A percentile compares a stretch with the other conserved stretches of the same genome.
phyloP scores from a whole-genome alignment of 2,888 invertebrate species.

The Toxonevra muliebris region DNA sequence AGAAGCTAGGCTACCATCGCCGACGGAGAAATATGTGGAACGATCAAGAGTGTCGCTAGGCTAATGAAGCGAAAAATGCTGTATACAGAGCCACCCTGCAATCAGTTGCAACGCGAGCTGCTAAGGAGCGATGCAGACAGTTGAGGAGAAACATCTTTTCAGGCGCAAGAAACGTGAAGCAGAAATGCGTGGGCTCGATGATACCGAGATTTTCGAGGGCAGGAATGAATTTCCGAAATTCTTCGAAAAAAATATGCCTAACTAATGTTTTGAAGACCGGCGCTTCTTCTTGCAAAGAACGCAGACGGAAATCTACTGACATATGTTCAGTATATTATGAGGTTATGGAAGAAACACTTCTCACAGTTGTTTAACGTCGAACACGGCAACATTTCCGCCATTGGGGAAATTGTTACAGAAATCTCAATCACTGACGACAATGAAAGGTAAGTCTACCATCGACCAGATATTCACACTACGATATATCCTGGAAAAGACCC shows the following conservation, averaged over 20 bases:
- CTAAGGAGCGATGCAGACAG: background rate
- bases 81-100: background rate
- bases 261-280: background rate
- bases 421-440: no score
- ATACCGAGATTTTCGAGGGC: background rate
- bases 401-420: no score
- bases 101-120: background rate
- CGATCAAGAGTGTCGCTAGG: slow-evolving; percentile 10
- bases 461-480: no score
- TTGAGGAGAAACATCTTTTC: background rate
- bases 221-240: background rate
- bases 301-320: background rate
- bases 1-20: slow-evolving; percentile 3
- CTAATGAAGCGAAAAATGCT: slow-evolving; percentile 1
- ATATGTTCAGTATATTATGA: no score
- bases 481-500: no score
- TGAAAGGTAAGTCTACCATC: no score
- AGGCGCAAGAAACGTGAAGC: background rate
- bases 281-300: background rate
- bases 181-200: slow-evolving; percentile 2
- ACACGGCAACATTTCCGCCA: no score
- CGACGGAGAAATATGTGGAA: slow-evolving; percentile 11
- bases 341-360: no score
- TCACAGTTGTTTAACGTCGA: no score
- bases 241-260: slow-evolving; percentile 3